Base-by-base conservation (phyloP, 2,113 vertebrate genomes). In the Corynorhinus townsendii region DNA sequence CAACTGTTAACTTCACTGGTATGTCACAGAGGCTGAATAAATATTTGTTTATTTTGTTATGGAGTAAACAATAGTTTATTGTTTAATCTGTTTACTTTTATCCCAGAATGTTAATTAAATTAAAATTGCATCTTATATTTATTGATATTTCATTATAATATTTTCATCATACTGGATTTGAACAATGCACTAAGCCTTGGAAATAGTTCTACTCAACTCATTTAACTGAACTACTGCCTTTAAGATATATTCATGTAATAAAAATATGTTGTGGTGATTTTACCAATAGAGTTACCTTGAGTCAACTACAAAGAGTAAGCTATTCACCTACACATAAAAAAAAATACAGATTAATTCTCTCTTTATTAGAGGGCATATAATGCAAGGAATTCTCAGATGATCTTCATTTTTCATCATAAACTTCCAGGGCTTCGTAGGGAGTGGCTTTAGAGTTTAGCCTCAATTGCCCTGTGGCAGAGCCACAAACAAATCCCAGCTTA, bases 181-280 rank as follows among this genome's bases (percentile, higher is more conserved):
- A 95, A 85, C 49, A 91, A 9, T 38, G 66, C 9, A 28, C 1
- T 62, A 43, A 75, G 16, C 26, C 35, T 24, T 79, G 30, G 16
- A 77, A 77, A 87, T 1, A 38, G 10, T 54, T 64, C 17, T 73
- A 15, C 11, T 33, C 22, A 82, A 83, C 9, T 64, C 33, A 69
- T 4, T 49, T 4, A 45, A 20, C 2, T 47, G 73, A 71, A 82
- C 10, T 69, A 47, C 1, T 40, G 11, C 17, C 14, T 86, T 91
- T 92, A 71, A 76, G 68, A 75, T 90, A 24, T 14, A 69, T 33
- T 77, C 16, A 38, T 45, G 5, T 62, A 22, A 40, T 77, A 54
- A 91, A 95, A 95, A 76, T 72, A 16, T 11, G 3, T 68, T 49
- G 4, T 84, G 11, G 5, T 77, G 43, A 76, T 72, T 86, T 89